phyloP scores from a whole-genome alignment of 37 sponge, comb jelly and placozoan species.

The Bolinopsis microptera region DNA sequence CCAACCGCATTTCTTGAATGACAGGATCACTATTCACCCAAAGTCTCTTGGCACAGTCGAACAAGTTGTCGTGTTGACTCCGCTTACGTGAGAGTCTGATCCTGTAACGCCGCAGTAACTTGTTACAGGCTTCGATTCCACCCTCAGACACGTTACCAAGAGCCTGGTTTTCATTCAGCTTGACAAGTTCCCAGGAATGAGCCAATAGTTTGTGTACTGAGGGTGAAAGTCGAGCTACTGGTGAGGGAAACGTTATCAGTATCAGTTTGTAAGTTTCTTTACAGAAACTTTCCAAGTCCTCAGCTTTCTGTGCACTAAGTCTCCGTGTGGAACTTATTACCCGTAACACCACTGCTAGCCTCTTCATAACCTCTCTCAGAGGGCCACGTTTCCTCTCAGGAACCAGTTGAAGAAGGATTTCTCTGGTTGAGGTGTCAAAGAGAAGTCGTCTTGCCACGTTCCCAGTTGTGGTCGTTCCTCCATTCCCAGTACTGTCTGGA shows the following conservation, averaged over 20 bases:
- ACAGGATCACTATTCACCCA: not conserved
- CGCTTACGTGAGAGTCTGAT: not conserved
- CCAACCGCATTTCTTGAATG: not conserved
- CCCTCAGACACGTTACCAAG: not conserved
- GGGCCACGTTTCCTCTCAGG: not conserved
- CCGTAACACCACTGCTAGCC: not conserved
- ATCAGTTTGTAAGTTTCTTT: not conserved
- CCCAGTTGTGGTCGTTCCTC: not conserved
- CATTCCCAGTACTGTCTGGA: not conserved
- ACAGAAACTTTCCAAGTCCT: not conserved
- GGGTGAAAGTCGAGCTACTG: not conserved
- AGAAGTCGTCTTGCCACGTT: not conserved
- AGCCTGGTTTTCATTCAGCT: not conserved
- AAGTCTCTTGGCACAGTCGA: not conserved
- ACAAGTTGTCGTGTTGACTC: not conserved
- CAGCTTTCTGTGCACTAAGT: not conserved
- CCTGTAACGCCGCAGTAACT: conserved; percentile 5
- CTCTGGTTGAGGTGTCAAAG: not conserved
- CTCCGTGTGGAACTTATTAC: not conserved
- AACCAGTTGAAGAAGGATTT: not conserved
- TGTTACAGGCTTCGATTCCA: conserved; percentile 19
- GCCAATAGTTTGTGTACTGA: not conserved
- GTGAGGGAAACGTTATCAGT: not conserved
- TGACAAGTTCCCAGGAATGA: not conserved
- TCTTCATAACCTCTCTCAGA: not conserved